phyloP scores from a whole-genome alignment of 2,113 vertebrate genomes.

The Xenotilapia caudafasciata region DNA sequence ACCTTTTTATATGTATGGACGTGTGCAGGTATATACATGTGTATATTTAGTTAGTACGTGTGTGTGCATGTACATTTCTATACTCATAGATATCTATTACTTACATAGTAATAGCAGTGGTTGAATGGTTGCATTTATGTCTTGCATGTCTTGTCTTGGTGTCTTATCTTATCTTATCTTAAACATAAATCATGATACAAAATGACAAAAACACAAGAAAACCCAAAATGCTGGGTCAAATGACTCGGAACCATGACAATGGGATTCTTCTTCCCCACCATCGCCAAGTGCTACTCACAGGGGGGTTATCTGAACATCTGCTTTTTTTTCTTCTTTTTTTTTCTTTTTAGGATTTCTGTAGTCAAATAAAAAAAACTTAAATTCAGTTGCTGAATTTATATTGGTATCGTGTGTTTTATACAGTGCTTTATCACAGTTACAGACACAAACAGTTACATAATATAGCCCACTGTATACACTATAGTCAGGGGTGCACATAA shows the following conservation, averaged over 20 bases:
- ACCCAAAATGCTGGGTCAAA: not conserved
- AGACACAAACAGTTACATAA: not conserved
- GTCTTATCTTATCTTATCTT: not conserved
- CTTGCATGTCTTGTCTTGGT: not conserved
- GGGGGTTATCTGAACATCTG: not conserved
- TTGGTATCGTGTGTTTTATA: not conserved
- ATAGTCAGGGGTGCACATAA: too few species aligned
- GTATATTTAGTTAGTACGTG: not conserved
- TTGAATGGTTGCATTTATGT: not conserved
- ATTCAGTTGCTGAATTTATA: not conserved
- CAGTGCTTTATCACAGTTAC: not conserved
- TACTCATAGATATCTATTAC: not conserved
- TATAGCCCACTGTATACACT: not conserved
- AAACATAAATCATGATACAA: not conserved
- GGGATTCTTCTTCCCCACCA: not conserved
- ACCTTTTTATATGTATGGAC: not conserved
- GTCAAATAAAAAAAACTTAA: not conserved
- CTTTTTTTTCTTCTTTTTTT: accelerated
- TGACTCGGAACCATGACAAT: not conserved
- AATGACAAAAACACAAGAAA: not conserved
- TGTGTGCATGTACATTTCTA: not conserved
- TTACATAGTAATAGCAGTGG: not conserved
- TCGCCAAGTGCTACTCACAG: not conserved
- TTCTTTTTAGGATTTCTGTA: not conserved
- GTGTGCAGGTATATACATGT: not conserved